Conservation (phyloP, 2,888 invertebrate species). For the Drosophila trichaetosa region DNA sequence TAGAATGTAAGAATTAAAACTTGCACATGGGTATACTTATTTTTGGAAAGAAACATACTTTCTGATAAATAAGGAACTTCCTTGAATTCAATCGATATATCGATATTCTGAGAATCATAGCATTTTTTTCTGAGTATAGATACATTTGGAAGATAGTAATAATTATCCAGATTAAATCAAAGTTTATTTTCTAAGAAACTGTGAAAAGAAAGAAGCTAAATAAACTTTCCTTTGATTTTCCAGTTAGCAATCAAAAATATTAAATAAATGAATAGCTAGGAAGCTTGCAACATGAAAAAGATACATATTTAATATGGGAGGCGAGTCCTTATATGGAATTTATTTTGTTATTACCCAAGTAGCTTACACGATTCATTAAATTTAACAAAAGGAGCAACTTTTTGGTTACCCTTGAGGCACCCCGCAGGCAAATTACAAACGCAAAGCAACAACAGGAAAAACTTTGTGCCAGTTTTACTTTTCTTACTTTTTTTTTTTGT, state of each 20-base stretch:
- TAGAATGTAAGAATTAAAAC: not conserved
- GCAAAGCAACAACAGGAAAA: constrained; percentile 35
- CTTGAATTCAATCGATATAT: not conserved
- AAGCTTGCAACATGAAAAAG: not conserved
- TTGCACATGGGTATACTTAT: not conserved
- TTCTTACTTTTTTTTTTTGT: constrained; percentile 12
- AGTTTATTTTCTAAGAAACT: not conserved
- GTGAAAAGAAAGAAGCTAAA: not conserved
- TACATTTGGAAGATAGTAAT: too few species aligned
- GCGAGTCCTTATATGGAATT: not conserved
- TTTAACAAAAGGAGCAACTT: constrained; percentile 23
- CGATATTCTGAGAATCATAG: not conserved
- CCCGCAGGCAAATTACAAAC: constrained; percentile 44
- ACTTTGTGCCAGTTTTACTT: constrained; percentile 63
- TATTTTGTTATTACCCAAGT: constrained; percentile 11
- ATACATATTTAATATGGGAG: not conserved
- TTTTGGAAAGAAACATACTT: not conserved
- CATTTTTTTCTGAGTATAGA: not conserved
- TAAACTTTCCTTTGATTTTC: not conserved
- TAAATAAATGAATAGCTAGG: not conserved
- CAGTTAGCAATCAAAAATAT: not conserved
- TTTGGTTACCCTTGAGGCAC: constrained; percentile 9
- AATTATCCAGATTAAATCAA: not conserved
- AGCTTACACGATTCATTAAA: constrained; percentile 9
- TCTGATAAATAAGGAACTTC: not conserved